These are phyloP conservation scores for Odocoileus virginianus DNA, from an alignment of 2,113 vertebrate genomes.

Conservation along the genomic window DNA sequence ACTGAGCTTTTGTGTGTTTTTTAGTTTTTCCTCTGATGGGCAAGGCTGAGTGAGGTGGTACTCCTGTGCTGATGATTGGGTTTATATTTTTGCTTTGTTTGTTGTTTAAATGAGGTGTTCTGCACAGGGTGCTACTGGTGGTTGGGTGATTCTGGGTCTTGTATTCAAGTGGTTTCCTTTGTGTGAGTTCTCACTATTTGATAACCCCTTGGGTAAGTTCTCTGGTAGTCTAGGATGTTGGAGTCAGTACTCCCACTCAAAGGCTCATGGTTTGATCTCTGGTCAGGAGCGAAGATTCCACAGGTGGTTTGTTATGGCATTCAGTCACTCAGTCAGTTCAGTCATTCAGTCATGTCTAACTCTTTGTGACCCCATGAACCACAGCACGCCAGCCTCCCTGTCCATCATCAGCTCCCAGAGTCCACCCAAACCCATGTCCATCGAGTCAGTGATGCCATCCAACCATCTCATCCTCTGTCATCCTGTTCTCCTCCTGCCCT, in stretches of 20 bases:
- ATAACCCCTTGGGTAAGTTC: not conserved
- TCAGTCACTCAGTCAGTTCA: no score
- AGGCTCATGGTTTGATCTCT: not conserved
- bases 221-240: not conserved
- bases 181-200: not conserved
- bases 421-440: no score
- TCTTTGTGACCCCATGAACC: no score
- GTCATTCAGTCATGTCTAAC: no score
- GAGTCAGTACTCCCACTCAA: not conserved
- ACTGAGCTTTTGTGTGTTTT: not conserved
- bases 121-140: not conserved
- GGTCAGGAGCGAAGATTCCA: not conserved
- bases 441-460: no score
- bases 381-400: no score
- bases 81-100: not conserved
- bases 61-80: not conserved
- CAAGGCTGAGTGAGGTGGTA: not conserved
- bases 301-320: not conserved
- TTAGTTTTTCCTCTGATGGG: not conserved
- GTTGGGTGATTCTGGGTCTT: not conserved
- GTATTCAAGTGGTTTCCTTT: not conserved
- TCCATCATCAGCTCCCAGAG: no score
- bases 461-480: no score
- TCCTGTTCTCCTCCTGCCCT: no score
- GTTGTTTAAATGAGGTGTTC: not conserved